phyloP scores from a whole-genome alignment of 2,888 invertebrate genomes.

The Ephialtes manifestator region DNA sequence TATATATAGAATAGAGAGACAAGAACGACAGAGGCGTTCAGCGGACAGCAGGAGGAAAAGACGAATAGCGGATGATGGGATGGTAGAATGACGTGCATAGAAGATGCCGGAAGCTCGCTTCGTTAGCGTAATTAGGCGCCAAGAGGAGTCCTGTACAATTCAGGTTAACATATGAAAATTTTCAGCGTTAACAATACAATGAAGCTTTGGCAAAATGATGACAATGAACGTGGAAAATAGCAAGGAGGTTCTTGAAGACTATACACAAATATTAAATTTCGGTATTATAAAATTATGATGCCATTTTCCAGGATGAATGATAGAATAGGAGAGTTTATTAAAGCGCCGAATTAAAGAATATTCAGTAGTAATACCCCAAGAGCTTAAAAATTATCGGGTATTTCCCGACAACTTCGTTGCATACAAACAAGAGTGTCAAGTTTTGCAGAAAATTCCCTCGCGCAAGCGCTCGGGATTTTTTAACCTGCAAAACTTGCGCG shows the following conservation, averaged over 20 bases:
- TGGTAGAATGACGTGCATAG: conserved; percentile 11
- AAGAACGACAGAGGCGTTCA: neutral
- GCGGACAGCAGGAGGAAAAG: conserved; percentile 10
- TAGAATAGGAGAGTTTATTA: too few relatives aligned
- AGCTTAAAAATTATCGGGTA: too few relatives aligned
- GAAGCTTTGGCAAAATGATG: neutral
- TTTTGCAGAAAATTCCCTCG: too few relatives aligned
- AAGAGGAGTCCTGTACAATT: neutral
- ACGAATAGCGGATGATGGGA: conserved; percentile 1
- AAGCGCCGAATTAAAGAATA: too few relatives aligned
- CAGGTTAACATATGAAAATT: neutral
- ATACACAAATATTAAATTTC: neutral
- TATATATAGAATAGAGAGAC: neutral
- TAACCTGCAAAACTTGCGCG: too few relatives aligned
- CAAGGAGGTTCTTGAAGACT: neutral
- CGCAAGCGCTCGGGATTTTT: too few relatives aligned
- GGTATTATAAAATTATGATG: neutral
- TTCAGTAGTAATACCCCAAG: too few relatives aligned
- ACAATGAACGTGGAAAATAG: neutral
- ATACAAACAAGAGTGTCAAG: too few relatives aligned
- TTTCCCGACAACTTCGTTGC: too few relatives aligned
- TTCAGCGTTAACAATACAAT: neutral
- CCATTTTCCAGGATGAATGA: too few relatives aligned
- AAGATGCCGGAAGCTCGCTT: conserved; percentile 50
- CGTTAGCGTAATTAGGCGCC: conserved; percentile 72